These are phyloP conservation scores for Cisticola juncidis DNA, from an alignment of 2,113 vertebrate species.

Conservation along the genomic window DNA sequence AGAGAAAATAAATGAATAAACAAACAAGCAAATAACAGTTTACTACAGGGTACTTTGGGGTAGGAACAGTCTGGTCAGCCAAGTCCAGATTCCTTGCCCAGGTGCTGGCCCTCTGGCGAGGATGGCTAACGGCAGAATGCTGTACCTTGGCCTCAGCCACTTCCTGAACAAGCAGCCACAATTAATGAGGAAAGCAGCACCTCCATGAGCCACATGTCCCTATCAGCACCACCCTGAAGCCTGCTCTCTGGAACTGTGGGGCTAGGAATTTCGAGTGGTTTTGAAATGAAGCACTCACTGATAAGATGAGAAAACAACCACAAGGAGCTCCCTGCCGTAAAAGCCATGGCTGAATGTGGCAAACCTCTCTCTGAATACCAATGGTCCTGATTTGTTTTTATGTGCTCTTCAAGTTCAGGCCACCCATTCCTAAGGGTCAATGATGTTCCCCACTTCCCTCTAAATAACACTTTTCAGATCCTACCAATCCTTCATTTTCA, in stretches of 20 bases:
- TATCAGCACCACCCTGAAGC: neutral
- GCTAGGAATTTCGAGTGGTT: neutral
- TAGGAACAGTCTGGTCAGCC: neutral
- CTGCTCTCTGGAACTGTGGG: neutral
- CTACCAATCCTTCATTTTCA: neutral
- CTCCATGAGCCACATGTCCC: neutral
- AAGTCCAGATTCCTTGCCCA: neutral
- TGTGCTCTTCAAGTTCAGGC: neutral
- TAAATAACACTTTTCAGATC: neutral
- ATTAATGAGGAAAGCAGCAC: neutral
- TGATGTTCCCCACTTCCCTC: neutral
- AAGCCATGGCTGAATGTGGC: neutral
- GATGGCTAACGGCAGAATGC: fast-evolving
- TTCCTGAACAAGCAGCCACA: neutral
- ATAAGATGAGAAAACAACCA: neutral
- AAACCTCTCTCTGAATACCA: neutral
- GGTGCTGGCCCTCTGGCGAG: fast-evolving
- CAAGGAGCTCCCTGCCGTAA: neutral
- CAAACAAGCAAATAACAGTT: neutral
- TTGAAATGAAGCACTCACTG: neutral
- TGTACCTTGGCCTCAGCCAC: neutral
- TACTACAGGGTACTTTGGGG: neutral
- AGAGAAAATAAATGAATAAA: neutral
- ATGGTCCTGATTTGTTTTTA: neutral
- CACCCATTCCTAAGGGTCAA: neutral